Evolutionary conservation across 2,888 invertebrate genomes (phyloP), one percentile per base, ranked within the genome.

Genomic region (Barypeithes pellucidus): DNA sequence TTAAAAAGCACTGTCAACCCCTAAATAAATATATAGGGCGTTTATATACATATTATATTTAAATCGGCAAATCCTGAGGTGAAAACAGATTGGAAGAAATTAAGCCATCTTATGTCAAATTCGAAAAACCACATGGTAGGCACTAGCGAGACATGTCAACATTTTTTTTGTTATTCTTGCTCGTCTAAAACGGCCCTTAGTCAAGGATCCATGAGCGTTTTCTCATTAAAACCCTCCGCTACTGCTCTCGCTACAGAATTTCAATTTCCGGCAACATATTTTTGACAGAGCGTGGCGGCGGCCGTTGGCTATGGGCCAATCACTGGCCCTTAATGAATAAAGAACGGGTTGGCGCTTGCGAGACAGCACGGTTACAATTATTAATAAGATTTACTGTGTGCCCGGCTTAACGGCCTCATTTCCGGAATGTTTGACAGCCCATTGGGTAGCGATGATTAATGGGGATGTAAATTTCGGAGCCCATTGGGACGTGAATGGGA

Each of bases 351-450:
- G 65, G 50, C 65, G 65, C 20, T 39, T 33, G 62, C 54, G 36
- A 61, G 72, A 67, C 60, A 60, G 60, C 43, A 20, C 57, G 63
- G 65, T 67, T 62, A 76, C 77, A 79, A 76, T 78, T 80, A 80
- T 78, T 80, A 81, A 78, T 80, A 80, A 80, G 80, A 80, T 80
- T 81, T 80, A 80, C 75, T 77, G 76, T 68, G 75, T 73, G 77
- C 79, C 76, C 77, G 66, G 76, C 77, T 78, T 79, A 78, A 78
- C 76, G 78, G 75, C 76, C 76, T 80, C 76, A 80, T 81, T 80
- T 80, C 80, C 80, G 78, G 74, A 74, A 77, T 79, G 75, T 77
- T 79, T 78, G 78, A 73, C 77, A 75, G 67, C 50, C 71, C 62
- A 74, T 67, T 68, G 70, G 68, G 54, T 67, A 60, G 61, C 71